A percentile compares a stretch with the other conserved stretches of the same genome.
These are phyloP conservation scores for Macropis europaea DNA, from an alignment of 2,888 invertebrate genomes.

Conservation along the genomic window DNA sequence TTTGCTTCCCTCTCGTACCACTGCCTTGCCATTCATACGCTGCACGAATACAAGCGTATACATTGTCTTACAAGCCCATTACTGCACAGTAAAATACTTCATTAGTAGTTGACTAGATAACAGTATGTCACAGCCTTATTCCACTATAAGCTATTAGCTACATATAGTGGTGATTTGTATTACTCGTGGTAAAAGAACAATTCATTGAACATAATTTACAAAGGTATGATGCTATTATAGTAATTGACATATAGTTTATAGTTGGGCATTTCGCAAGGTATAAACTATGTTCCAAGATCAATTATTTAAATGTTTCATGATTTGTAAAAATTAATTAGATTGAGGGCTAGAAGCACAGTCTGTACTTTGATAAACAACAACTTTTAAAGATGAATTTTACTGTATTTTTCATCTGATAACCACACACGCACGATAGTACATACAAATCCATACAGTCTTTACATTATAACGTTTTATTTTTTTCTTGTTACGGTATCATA, in stretches of 20 bases:
- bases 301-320: slow-evolving; percentile 20
- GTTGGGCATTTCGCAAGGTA: slow-evolving; percentile 13
- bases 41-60: slow-evolving; percentile 54
- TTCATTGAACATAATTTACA: slow-evolving; percentile 52
- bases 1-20: slow-evolving; percentile 62
- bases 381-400: slow-evolving; percentile 70
- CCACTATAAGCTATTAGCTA: slow-evolving; percentile 51
- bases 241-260: slow-evolving; percentile 33
- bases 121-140: slow-evolving; percentile 67
- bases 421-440: slow-evolving; percentile 73
- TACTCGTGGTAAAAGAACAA: slow-evolving; percentile 38
- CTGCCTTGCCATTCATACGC: slow-evolving; percentile 57
- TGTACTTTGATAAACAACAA: slow-evolving; percentile 72
- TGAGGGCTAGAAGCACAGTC: slow-evolving; percentile 67
- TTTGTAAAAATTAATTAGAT: slow-evolving; percentile 51
- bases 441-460: slow-evolving; percentile 74
- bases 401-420: slow-evolving; percentile 72
- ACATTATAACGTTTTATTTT: slow-evolving; percentile 62
- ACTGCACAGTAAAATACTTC: slow-evolving; percentile 50
- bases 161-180: slow-evolving; percentile 40
- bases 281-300: slow-evolving; percentile 35
- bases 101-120: slow-evolving; percentile 60
- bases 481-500: slow-evolving; percentile 53
- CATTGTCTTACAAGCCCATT: slow-evolving; percentile 59
- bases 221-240: slow-evolving; percentile 40